Conservation (phyloP, 2,888 invertebrate genomes). For the Acrobasis consociella region DNA sequence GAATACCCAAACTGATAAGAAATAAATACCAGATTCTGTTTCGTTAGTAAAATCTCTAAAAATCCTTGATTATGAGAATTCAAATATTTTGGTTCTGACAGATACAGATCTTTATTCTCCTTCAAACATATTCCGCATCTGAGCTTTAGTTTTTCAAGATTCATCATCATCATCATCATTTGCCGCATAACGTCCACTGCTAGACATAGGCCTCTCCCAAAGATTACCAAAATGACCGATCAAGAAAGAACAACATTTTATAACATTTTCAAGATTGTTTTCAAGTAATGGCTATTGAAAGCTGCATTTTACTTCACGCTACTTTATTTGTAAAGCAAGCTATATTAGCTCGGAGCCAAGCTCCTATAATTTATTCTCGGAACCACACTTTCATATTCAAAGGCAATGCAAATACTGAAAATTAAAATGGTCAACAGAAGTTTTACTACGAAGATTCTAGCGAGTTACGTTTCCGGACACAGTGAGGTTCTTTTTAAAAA, state of each 20-base stretch:
- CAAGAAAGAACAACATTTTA: too few species aligned
- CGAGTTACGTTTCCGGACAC: too few species aligned
- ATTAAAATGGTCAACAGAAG: background rate
- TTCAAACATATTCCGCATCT: background rate
- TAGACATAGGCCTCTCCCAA: too few species aligned
- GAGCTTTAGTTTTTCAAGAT: background rate
- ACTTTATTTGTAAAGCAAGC: conserved; percentile 19
- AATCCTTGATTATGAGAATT: background rate
- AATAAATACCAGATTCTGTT: too few species aligned
- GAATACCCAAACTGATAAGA: too few species aligned
- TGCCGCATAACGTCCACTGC: too few species aligned
- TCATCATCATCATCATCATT: too few species aligned
- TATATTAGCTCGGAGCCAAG: conserved; percentile 15
- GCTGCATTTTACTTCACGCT: background rate
- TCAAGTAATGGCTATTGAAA: background rate
- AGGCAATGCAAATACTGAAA: conserved; percentile 35
- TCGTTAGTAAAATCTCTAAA: too few species aligned
- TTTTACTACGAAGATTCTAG: background rate
- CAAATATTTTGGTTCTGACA: background rate
- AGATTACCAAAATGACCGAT: too few species aligned
- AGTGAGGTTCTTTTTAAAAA: too few species aligned
- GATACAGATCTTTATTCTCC: background rate
- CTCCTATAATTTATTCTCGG: conserved; percentile 25
- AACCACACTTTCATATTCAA: conserved; percentile 33
- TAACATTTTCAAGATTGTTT: too few species aligned